Base-by-base conservation (phyloP, 2,113 vertebrate genomes). In the Silurus glanis region DNA sequence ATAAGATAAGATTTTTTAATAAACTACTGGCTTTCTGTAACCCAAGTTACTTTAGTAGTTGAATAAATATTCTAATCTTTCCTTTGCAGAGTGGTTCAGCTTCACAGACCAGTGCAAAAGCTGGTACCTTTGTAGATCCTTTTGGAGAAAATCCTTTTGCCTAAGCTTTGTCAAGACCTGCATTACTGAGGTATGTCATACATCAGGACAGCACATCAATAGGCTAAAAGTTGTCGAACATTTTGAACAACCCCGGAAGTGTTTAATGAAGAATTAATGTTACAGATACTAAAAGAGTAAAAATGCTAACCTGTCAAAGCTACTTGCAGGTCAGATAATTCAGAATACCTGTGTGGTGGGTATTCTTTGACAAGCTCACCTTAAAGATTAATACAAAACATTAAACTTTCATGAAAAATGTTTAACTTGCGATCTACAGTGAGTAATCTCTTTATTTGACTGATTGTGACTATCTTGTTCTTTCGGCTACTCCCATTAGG, bases 71-170 rank as follows among this genome's bases (percentile, higher is more conserved):
- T 67, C 62, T 84, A 17, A 56, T 45, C 5, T 17, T 49, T 19
- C 28, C 28, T 5, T 69, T 67, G 58, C 91, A 91, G 91, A 89
- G 69, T 69, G 53, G 90, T 61, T 78, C 91, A 74, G 88, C 87
- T 66, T 88, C 67, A 81, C 94, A 92, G 82, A 89, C 53, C 12
- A 87, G 90, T 83, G 89, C 75, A 51, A 91, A 93, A 90, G 86
- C 95, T 82, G 92, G 88, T 91, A 89, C 87, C 58, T 95, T 96
- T 90, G 96, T 88, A 51, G 95, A 96, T 89, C 86, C 94, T 67
- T 97, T 97, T 90, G 96, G 96, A 86, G 97, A 96, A 87, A 97
- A 98, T 88, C 97, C 96, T 16, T 99, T 99, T 92, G 96, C 94
- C 89, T 99, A 86, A 82, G 71, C 81, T 87, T 89, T 83, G 53